Conservation (phyloP, 2,113 vertebrate genomes). For the Ahaetulla prasina region DNA sequence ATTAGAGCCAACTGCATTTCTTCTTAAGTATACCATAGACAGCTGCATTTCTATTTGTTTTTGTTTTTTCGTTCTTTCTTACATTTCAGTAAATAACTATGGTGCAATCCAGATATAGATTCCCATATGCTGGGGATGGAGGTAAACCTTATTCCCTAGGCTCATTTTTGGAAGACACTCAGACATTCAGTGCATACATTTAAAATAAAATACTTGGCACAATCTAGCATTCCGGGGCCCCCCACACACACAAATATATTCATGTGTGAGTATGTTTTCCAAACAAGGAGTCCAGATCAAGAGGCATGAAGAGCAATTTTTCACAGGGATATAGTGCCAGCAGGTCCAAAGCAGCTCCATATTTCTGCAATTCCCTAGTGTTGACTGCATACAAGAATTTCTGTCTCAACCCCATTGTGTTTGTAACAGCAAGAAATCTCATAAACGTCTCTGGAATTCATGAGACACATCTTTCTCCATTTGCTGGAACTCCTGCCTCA, state of each 20-base stretch:
- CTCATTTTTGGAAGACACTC: background rate
- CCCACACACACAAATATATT: background rate
- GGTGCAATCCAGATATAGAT: background rate
- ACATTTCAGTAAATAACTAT: background rate
- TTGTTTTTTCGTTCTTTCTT: background rate
- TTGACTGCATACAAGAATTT: background rate
- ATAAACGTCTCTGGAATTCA: background rate
- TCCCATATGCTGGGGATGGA: background rate
- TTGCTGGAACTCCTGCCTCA: background rate
- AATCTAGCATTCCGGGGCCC: background rate
- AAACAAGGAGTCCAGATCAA: background rate
- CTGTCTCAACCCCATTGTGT: background rate
- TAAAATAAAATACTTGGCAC: background rate
- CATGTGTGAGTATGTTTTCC: background rate
- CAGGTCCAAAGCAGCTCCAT: background rate
- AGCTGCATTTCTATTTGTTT: background rate
- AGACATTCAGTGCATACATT: background rate
- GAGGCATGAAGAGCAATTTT: background rate
- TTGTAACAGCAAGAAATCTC: background rate
- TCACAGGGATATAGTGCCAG: background rate
- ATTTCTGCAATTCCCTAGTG: background rate
- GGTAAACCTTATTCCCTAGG: background rate
- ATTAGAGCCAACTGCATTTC: background rate
- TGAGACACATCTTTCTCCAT: background rate
- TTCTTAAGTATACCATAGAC: background rate